Conservation (phyloP, 2,797 vertebrate species). For the Okamejei kenojei region DNA sequence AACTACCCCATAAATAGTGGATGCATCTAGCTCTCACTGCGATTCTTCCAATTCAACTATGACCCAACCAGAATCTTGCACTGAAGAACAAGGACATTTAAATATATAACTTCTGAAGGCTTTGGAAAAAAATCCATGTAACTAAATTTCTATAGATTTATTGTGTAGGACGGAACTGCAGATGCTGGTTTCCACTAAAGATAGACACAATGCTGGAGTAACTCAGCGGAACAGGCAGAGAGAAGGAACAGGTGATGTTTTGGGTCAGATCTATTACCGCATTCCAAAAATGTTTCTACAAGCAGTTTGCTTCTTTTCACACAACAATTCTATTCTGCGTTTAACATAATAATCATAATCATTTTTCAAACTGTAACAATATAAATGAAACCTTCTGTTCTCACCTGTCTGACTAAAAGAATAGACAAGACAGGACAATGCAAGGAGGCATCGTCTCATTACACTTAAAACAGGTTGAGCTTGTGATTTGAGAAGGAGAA, state of each 20-base stretch:
- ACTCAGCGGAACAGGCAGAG: too few species aligned
- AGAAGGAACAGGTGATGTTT: too few species aligned
- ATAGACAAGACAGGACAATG: neutral
- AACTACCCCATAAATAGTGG: neutral
- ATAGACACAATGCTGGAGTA: too few species aligned
- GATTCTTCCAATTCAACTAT: neutral
- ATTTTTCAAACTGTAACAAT: neutral
- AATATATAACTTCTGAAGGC: neutral
- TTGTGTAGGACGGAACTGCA: too few species aligned
- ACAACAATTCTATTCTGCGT: neutral
- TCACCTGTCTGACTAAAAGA: neutral
- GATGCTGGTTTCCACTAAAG: too few species aligned
- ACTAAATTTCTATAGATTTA: neutral
- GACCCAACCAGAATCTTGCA: neutral
- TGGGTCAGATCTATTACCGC: neutral
- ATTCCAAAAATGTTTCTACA: neutral
- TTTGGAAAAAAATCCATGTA: neutral
- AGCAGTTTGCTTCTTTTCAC: neutral
- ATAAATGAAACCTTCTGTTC: neutral
- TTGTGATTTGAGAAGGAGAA: too few species aligned
- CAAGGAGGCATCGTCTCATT: neutral
- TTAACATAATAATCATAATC: neutral
- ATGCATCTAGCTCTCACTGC: neutral
- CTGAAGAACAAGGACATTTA: neutral
- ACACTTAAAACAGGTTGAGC: neutral